Evolutionary conservation across 2,888 invertebrate genomes (phyloP), one percentile per base, ranked within the genome.

Genomic region (Epirrhoe tristata): DNA sequence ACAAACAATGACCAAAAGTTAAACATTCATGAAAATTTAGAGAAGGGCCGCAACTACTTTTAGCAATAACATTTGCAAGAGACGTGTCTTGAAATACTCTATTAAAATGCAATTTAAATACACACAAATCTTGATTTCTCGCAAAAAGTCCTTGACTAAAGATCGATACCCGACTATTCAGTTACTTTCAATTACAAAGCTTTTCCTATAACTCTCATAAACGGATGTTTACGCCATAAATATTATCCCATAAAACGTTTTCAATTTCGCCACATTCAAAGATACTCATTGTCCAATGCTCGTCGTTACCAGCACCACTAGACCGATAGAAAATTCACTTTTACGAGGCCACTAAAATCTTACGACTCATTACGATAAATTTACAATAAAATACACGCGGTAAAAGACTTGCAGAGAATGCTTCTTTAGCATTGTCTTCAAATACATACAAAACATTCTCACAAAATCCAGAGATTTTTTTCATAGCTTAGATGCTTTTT

Each of bases 361-460:
- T 87, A 91, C 79, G 79, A 82, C 80, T 87, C 85, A 89, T 90
- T 89, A 90, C 86, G 86, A 87, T 88, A 87, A 84, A 83, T 82
- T 81, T 85, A 83, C 81, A 86, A 82, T 87, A 84, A 88, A 90
- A 87, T 85, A 85, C 81, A 79, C 74, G 81, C 77, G 80, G 81
- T 82, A 82, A n/a, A 85, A 79, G 58, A 36, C 75, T 71, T 73
- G 75, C 83, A 78, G 76, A 82, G 81, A 79, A 83, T 84, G 84
- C 86, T 83, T 81, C 81, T 79, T 84, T 82, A 78, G 77, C 80
- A 83, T 82, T 81, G 76, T 69, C 78, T 78, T 0, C 12, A 43
- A 12, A 43, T 14, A 50, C 58, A 14, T 48, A 58, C 16, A 12
- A 52, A 52, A 52, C 24, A 52, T 10, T 52, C n/a, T 31, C 50